These are phyloP conservation scores for Diarsia brunnea DNA, from an alignment of 2,888 invertebrate genomes.

Conservation along the genomic window DNA sequence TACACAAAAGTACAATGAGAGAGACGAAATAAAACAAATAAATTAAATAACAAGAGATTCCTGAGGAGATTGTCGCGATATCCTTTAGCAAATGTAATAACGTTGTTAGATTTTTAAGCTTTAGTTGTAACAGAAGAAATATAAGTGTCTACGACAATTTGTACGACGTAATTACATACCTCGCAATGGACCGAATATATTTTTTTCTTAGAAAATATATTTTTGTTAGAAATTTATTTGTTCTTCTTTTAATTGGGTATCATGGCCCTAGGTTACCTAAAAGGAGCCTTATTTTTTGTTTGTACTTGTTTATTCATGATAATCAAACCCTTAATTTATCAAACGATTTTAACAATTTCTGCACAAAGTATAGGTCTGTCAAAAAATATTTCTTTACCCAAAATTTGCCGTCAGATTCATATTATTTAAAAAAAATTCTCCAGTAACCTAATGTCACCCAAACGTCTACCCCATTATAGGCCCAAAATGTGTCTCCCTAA, in stretches of 20 bases:
- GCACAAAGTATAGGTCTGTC: not conserved
- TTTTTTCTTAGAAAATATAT: not conserved
- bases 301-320: not conserved
- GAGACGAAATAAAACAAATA: constrained; percentile 75
- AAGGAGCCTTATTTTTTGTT: not conserved
- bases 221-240: constrained; percentile 15
- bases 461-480: constrained; percentile 64
- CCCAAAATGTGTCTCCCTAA: constrained; percentile 56
- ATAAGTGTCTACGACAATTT: constrained; percentile 26
- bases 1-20: constrained; percentile 76
- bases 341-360: not conserved
- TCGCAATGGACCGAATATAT: constrained; percentile 21
- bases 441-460: constrained; percentile 48
- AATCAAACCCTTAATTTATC: not conserved
- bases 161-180: constrained; percentile 30
- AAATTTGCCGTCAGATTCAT: not conserved
- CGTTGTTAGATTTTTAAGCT: constrained; percentile 57
- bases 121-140: constrained; percentile 51
- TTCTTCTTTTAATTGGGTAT: constrained; percentile 21
- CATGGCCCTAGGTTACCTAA: not conserved
- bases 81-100: constrained; percentile 60
- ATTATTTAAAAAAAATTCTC: constrained; percentile 34
- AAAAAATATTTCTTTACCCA: not conserved
- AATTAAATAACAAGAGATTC: constrained; percentile 75
- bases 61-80: constrained; percentile 66